A percentile compares a stretch with the other conserved stretches of the same genome.
Conservation (phyloP, 2,888 invertebrate genomes). For the Pollenia griseotomentosa region DNA sequence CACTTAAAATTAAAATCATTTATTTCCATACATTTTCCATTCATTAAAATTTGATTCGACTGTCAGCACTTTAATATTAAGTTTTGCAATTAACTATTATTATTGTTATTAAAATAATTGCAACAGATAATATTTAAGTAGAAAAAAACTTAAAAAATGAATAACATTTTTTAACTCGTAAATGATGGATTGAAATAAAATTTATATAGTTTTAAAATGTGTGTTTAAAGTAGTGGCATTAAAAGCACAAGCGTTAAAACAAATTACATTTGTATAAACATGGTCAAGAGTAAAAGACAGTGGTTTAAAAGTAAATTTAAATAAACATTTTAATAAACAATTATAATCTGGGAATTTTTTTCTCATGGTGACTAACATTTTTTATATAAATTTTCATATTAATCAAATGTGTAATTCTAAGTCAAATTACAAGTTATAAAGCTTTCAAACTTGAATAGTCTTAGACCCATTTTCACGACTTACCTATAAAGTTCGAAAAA, state of each 20-base stretch:
- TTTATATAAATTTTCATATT: too few relatives aligned
- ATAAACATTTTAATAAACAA: too few relatives aligned
- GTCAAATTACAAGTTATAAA: too few relatives aligned
- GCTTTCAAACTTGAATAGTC: too few relatives aligned
- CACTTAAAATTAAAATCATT: not conserved
- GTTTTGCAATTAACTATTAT: conserved; percentile 24
- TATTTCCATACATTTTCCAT: not conserved
- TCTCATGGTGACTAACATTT: too few relatives aligned
- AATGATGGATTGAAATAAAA: conserved; percentile 18
- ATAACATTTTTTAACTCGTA: not conserved
- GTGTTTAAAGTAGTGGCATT: not conserved
- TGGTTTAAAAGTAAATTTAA: not conserved
- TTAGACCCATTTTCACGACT: too few relatives aligned
- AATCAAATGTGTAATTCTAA: too few relatives aligned
- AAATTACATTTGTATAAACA: not conserved
- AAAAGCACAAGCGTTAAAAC: not conserved
- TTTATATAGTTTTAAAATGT: not conserved
- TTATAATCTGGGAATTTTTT: too few relatives aligned
- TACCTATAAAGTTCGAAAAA: too few relatives aligned
- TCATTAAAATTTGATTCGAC: conserved; percentile 11
- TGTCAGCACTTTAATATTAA: conserved; percentile 45
- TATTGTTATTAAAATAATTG: conserved; percentile 10
- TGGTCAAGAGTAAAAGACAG: not conserved
- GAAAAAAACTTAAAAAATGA: not conserved
- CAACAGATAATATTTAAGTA: conserved; percentile 15